Conservation (phyloP, 2,888 invertebrate genomes). For the Elegia similella region DNA sequence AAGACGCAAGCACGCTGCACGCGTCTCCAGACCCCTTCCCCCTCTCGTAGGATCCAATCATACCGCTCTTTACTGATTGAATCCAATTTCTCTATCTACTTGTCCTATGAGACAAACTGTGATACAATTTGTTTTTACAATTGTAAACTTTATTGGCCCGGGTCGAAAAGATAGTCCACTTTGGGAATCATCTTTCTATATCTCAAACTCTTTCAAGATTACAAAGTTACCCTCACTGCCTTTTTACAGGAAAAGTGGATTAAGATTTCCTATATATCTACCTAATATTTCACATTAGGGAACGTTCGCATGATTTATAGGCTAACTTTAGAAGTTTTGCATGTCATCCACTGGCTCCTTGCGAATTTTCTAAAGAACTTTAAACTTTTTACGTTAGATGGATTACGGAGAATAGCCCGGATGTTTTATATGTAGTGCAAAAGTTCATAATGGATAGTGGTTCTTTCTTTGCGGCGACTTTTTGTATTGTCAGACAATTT, state of each 20-base stretch:
- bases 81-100: no score
- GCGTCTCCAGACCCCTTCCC: no score
- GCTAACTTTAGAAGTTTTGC: slow-evolving; percentile 71
- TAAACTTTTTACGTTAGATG: slow-evolving; percentile 71
- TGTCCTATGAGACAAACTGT: no score
- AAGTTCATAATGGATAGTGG: slow-evolving; percentile 16
- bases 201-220: slow-evolving; percentile 63
- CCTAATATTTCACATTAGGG: slow-evolving; percentile 70
- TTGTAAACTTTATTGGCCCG: no score
- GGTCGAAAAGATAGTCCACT: no score
- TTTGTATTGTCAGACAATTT: neutral
- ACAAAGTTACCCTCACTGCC: slow-evolving; percentile 55
- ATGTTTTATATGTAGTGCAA: slow-evolving; percentile 18
- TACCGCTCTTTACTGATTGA: no score
- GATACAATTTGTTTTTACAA: no score
- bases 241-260: slow-evolving; percentile 75
- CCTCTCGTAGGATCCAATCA: no score
- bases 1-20: no score
- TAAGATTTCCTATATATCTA: slow-evolving; percentile 70
- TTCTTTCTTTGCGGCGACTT: slow-evolving; percentile 2
- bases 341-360: slow-evolving; percentile 73
- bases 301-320: slow-evolving; percentile 75
- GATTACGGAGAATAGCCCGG: slow-evolving; percentile 40
- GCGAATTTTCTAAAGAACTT: slow-evolving; percentile 65
- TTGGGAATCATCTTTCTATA: slow-evolving; percentile 39